Evolutionary conservation across 2,888 invertebrate genomes (phyloP).

Genomic region (Melanostoma scalare): DNA sequence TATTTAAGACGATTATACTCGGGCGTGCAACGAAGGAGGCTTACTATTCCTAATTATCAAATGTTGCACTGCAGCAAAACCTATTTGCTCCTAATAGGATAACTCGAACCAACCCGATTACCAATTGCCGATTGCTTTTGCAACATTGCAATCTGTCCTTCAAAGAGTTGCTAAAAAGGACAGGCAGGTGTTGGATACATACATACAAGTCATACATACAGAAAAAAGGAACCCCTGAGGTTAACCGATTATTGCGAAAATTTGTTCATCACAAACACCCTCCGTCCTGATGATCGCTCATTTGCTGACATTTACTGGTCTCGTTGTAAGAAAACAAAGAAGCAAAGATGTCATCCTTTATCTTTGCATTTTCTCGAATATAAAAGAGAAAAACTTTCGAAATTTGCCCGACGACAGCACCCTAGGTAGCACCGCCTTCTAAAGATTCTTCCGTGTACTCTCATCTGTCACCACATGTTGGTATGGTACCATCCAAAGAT

Average conservation of each 20-base stretch:
- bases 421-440: conserved; percentile 70
- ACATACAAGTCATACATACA: conserved; percentile 12
- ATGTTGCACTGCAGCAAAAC: conserved; percentile 43
- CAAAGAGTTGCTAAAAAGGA: conserved; percentile 54
- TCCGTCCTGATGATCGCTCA: conserved; percentile 70
- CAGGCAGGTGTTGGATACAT: conserved; percentile 59
- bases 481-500: conserved; percentile 70
- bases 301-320: conserved; percentile 71
- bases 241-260: conserved; percentile 73
- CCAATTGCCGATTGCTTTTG: conserved; percentile 29
- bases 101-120: conserved; percentile 4
- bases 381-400: conserved; percentile 46
- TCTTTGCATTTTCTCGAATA: conserved; percentile 7
- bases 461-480: conserved; percentile 73
- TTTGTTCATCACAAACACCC: conserved; percentile 69
- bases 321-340: conserved; percentile 60
- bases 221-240: conserved; percentile 64
- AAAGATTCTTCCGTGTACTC: conserved; percentile 62
- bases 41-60: conserved; percentile 61
- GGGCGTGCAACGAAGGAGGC: conserved; percentile 63
- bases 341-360: conserved; percentile 44
- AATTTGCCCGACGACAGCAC: conserved; percentile 64
- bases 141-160: conserved; percentile 59
- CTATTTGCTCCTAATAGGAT: conserved; percentile 65
- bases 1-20: conserved; percentile 65